Base-by-base conservation (phyloP, 2,797 vertebrate species). In the Tragelaphus eurycerus region DNA sequence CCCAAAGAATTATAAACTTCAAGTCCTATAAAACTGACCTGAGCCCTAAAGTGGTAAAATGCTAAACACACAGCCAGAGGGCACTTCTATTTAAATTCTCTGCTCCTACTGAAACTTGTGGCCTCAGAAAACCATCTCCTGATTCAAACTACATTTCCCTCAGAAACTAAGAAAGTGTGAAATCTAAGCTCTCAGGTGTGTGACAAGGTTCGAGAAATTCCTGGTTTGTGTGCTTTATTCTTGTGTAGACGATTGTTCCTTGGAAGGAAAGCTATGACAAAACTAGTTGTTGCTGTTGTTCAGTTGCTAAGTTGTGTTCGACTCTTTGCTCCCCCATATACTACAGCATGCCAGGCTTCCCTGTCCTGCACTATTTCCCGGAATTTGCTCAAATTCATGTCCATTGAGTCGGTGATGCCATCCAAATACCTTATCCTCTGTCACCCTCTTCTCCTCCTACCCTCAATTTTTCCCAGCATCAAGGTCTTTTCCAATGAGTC, bases 171-270 rank as follows among this genome's bases (percentile, higher is more conserved):
- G 46, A 31, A 92, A 96, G 54, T 62, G n/a, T 88, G 27, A 86
- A 95, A 79, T 93, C 64, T 78, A 91, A 96, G 81, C 79, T 97
- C 38, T 93, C 38, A 64, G 94, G 16, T 76, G 21, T 52, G 7
- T 54, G 60, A 92, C 6, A 60, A 89, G 91, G 21, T 48, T n/a
- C 31, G 54, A 84, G 76, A 95, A 89, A 74, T 23, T 5, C 7
- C 76, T 62, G n/a, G 50, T 38, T 96, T 57, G 67, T 43, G 21
- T 19, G 86, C 38, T 86, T 97, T 76, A 91, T 89, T 95, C 76
- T 89, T 85, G n/a, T 2, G 21, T 34, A 90, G 67, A 23, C 3
- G 1, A 34, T 43, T 43, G 67, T 43, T 74, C 38, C 67, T 25
- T 74, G 38, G 27, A 74, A 74, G 67, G 67, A 43, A 74, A 74